A percentile compares a stretch with the other conserved stretches of the same genome.
Conservation (phyloP, 2,888 invertebrate species). For the Euplexia lucipara region DNA sequence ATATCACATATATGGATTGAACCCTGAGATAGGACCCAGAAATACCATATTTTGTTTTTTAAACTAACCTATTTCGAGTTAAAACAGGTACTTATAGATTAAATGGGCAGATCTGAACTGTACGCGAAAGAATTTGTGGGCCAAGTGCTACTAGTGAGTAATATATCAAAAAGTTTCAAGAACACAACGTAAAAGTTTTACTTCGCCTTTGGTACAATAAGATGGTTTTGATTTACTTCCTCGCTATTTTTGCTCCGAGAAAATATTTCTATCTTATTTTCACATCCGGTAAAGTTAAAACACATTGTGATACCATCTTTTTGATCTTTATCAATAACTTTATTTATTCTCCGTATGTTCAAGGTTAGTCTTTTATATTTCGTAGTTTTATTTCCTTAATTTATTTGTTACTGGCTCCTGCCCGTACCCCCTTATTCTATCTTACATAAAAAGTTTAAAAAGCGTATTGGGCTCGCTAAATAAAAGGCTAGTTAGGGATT, state of each 20-base stretch:
- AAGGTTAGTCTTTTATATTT: background rate
- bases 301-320: background rate
- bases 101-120: background rate
- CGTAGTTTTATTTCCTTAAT: background rate
- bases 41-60: background rate
- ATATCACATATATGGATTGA: too few species aligned
- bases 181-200: constrained; percentile 12
- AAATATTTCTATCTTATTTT: constrained; percentile 4
- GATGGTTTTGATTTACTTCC: constrained; percentile 28
- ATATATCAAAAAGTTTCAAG: constrained; percentile 42
- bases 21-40: background rate
- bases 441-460: too few species aligned
- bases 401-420: too few species aligned
- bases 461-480: too few species aligned
- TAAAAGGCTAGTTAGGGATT: too few species aligned
- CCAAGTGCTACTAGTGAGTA: background rate
- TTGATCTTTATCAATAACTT: constrained; percentile 6
- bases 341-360: too few species aligned
- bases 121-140: background rate
- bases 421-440: too few species aligned
- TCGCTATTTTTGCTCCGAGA: background rate
- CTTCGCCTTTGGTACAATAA: constrained; percentile 19
- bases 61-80: background rate
- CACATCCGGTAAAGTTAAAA: constrained; percentile 6
- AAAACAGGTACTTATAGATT: background rate